A percentile compares a stretch with the other conserved stretches of the same genome.
phyloP scores from a whole-genome alignment of 2,113 vertebrate genomes.

The Centropristis striata region DNA sequence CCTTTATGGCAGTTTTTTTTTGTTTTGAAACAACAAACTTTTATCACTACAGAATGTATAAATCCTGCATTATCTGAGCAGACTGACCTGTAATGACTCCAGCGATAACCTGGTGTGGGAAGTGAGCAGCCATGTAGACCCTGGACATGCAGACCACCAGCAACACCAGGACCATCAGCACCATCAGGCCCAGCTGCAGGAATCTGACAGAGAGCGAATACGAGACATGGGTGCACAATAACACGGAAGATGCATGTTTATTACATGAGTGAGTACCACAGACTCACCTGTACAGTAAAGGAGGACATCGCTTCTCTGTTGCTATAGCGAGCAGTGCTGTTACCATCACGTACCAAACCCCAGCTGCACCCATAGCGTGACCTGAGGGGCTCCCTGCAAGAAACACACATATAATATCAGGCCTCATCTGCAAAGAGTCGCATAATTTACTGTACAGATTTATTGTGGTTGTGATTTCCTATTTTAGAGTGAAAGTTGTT shows the following conservation, averaged over 20 bases:
- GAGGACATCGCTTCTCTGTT: slow-evolving; percentile 65
- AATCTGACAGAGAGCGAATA: slow-evolving; percentile 77
- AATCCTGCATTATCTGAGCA: no score
- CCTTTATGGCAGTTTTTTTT: no score
- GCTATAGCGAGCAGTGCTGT: slow-evolving; percentile 78
- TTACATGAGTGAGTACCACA: no score
- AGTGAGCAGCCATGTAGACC: slow-evolving; percentile 96
- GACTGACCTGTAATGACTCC: slow-evolving; percentile 92
- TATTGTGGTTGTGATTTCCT: background rate
- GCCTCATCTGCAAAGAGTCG: no score
- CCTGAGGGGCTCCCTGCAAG: slow-evolving; percentile 86
- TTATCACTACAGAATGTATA: background rate
- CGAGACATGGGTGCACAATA: background rate
- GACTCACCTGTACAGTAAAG: slow-evolving; percentile 77
- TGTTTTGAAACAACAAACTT: no score
- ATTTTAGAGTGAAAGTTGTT: background rate
- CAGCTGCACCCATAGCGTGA: slow-evolving; percentile 86
- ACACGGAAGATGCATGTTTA: background rate
- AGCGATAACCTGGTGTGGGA: slow-evolving; percentile 95
- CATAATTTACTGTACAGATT: no score
- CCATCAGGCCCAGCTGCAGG: slow-evolving; percentile 86
- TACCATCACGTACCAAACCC: slow-evolving; percentile 86
- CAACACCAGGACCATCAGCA: slow-evolving; percentile 85
- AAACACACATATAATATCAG: background rate
- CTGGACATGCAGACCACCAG: slow-evolving; percentile 93